Evolutionary conservation across 1,140 invertebrate species (phyloP).

Genomic region (Cheumatopsyche charites): DNA sequence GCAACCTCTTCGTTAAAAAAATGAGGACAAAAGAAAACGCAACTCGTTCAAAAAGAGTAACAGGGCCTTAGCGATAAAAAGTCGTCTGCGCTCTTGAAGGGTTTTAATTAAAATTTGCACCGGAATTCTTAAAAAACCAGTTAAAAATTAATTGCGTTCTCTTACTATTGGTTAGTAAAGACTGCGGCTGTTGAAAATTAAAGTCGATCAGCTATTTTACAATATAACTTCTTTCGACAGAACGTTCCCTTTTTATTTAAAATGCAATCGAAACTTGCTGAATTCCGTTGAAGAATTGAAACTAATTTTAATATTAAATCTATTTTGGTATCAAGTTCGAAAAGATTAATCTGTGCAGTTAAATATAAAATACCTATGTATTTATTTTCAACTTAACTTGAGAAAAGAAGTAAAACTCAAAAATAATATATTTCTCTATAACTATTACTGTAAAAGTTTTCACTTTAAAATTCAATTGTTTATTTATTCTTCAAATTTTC

Average conservation of each 20-base stretch:
- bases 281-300: background rate
- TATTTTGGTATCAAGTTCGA: background rate
- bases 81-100: background rate
- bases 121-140: slow-evolving; percentile 15
- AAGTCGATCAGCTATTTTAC: background rate
- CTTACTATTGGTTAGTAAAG: background rate
- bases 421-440: no score
- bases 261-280: background rate
- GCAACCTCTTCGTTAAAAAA: background rate
- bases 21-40: background rate
- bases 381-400: no score
- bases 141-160: slow-evolving; percentile 1
- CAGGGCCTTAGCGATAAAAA: background rate
- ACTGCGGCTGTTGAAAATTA: background rate
- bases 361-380: no score
- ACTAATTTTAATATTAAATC: slow-evolving; percentile 4
- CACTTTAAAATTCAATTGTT: no score
- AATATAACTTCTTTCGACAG: background rate
- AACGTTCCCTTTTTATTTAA: background rate
- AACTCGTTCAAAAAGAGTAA: background rate
- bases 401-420: no score
- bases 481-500: no score
- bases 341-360: background rate
- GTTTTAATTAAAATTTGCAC: slow-evolving; percentile 19
- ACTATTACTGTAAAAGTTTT: no score